Base-by-base conservation (phyloP, 2,888 invertebrate genomes). In the Scaptomyza polygonia region DNA sequence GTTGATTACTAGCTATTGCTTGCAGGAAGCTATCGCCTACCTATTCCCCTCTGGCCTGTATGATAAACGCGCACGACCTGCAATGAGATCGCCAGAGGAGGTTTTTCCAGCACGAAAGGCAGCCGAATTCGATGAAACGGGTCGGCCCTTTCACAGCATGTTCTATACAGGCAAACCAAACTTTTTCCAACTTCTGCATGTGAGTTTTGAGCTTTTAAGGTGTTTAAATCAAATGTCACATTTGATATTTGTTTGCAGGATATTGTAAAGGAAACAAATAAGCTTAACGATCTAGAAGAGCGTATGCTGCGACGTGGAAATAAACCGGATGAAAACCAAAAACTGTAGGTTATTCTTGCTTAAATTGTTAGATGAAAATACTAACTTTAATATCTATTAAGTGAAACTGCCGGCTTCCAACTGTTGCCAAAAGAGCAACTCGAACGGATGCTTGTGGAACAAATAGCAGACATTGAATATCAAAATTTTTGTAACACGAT, bases 21-120 rank as follows among this genome's bases (percentile, higher is more conserved):
- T 67, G 1, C 90, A 96, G 96, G 94, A 94, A 89, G 96, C 98
- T 3, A 97, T 99, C 80, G 94, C 94, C 72, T 99, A 99, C 92
- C 92, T 99, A n/a, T 96, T 99, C 86, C 99, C 99, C 5, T 98
- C 98, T 63, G 98, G 98, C 6, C 92, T 99, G 55, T 97, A 94
- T 90, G 96, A 97, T 56, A 94, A 94, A 77, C 94, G 93, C 79
- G 98, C 99, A 0, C 93, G 97, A 54, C 99, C 99, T 0, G 91
- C 96, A 14, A 96, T 99, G 97, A 95, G 95, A 89, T 96, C 96
- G 25, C 99, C 99, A 27, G 95, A 95, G 86, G 95, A 97, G 92
- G 93, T 97, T n/a, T 97, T 96, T 91, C 96, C 97, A 1, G 93
- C 94, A 36, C 93, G 94, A 62, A 97, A 97, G 92, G 96, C 95